Percentiles rank a stretch among this genome's conserved stretches.
Evolutionary conservation across 2,113 vertebrate genomes (phyloP).

Genomic region (Vidua macroura): DNA sequence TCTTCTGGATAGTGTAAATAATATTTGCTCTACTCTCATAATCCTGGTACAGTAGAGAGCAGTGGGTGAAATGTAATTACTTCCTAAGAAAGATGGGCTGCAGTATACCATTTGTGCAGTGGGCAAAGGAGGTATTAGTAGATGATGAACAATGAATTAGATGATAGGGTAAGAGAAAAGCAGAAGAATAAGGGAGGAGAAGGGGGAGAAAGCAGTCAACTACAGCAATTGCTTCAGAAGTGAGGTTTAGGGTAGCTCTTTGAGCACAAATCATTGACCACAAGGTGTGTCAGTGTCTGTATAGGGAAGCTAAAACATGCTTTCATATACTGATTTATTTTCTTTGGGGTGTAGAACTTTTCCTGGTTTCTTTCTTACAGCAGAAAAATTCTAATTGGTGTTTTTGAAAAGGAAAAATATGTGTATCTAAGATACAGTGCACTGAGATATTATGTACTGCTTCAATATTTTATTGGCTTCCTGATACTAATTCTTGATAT

Average conservation of each 20-base stretch:
- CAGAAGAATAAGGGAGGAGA: not conserved
- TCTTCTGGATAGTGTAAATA: not conserved
- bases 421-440: not conserved
- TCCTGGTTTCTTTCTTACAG: not conserved
- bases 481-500: not conserved
- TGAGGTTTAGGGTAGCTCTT: not conserved
- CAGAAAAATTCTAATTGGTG: not conserved
- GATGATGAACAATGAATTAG: not conserved
- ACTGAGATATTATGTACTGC: not conserved
- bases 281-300: not conserved
- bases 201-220: not conserved
- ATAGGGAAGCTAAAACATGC: not conserved
- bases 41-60: not conserved
- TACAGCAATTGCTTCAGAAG: not conserved
- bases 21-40: not conserved
- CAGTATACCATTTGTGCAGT: slow-evolving; percentile 1
- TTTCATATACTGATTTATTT: not conserved
- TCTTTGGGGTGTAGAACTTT: not conserved
- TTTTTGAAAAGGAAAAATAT: not conserved
- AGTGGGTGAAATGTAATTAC: not conserved
- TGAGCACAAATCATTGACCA: not conserved
- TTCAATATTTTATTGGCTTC: not conserved
- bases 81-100: not conserved
- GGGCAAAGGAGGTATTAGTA: not conserved
- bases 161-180: not conserved